Percentiles rank a stretch among this genome's conserved stretches.
Evolutionary conservation across 2,888 invertebrate genomes (phyloP).

Genomic region (Oscheius sp.): DNA sequence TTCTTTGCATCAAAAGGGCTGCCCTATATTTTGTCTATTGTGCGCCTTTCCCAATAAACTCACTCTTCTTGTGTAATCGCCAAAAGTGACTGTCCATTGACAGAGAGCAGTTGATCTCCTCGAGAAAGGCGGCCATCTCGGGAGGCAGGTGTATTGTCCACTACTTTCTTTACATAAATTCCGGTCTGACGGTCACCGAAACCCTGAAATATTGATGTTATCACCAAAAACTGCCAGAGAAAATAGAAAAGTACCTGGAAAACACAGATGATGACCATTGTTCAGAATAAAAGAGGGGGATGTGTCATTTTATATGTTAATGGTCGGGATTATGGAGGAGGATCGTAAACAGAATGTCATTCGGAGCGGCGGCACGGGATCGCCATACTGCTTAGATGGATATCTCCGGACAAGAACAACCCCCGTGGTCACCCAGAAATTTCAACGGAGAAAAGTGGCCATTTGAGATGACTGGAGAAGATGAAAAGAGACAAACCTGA

Average conservation of each 20-base stretch:
- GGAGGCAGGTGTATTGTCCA: slow-evolving; percentile 81
- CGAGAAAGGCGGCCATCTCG: slow-evolving; percentile 92
- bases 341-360: slow-evolving; percentile 31
- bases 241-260: slow-evolving; percentile 32
- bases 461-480: neutral
- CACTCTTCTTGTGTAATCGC: slow-evolving; percentile 82
- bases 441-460: slow-evolving; percentile 11
- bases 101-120: slow-evolving; percentile 94
- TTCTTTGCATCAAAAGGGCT: slow-evolving; percentile 92
- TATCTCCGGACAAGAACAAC: slow-evolving; percentile 18
- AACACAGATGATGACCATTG: slow-evolving; percentile 43
- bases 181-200: slow-evolving; percentile 87
- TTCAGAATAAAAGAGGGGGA: slow-evolving; percentile 17
- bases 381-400: slow-evolving; percentile 29
- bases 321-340: neutral
- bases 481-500: slow-evolving; percentile 79
- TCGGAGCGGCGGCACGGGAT: slow-evolving; percentile 20
- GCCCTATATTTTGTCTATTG: slow-evolving; percentile 79
- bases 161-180: slow-evolving; percentile 98
- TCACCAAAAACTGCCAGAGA: neutral
- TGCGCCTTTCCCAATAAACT: slow-evolving; percentile 55
- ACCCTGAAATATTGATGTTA: slow-evolving; percentile 79
- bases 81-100: slow-evolving; percentile 93
- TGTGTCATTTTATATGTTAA: slow-evolving; percentile 35
- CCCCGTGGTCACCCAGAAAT: slow-evolving; percentile 4